These are phyloP conservation scores for Microctonus hyperodae DNA, from an alignment of 2,888 invertebrate genomes.

Conservation along the genomic window DNA sequence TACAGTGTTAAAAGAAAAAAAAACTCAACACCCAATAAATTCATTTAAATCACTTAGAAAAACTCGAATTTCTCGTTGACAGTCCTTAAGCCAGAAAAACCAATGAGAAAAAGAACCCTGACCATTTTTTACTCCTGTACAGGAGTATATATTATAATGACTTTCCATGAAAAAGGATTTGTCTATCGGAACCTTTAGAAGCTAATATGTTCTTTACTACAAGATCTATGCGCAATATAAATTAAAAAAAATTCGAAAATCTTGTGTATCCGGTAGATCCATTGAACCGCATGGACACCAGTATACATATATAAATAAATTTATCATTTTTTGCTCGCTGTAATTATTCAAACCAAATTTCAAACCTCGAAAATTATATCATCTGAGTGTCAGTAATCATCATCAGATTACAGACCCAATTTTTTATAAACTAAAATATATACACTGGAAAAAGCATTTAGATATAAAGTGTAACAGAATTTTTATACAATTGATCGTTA, in stretches of 20 bases:
- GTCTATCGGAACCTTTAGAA: background rate
- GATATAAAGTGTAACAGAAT: too few relatives aligned
- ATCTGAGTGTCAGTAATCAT: slow-evolving; percentile 30
- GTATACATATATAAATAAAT: too few relatives aligned
- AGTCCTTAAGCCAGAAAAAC: background rate
- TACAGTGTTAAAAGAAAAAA: background rate
- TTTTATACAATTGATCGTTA: too few relatives aligned
- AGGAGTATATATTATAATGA: too few relatives aligned
- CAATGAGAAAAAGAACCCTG: slow-evolving; percentile 16
- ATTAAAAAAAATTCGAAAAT: slow-evolving; percentile 6
- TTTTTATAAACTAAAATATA: too few relatives aligned
- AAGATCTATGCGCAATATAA: background rate
- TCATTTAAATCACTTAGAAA: background rate
- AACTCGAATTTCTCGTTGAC: slow-evolving; percentile 2
- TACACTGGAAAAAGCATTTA: too few relatives aligned
- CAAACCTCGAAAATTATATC: background rate
- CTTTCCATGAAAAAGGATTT: slow-evolving; percentile 8
- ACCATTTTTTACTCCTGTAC: background rate
- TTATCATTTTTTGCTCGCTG: slow-evolving; percentile 15
- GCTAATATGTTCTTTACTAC: background rate
- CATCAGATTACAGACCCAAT: background rate
- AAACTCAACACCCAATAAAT: background rate
- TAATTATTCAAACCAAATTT: slow-evolving; percentile 12
- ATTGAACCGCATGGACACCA: slow-evolving; percentile 1
- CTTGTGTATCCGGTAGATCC: slow-evolving; percentile 8